Percentiles rank a stretch among this genome's conserved stretches.
phyloP scores from a whole-genome alignment of 2,888 invertebrate species.

The Andricus curvator region DNA sequence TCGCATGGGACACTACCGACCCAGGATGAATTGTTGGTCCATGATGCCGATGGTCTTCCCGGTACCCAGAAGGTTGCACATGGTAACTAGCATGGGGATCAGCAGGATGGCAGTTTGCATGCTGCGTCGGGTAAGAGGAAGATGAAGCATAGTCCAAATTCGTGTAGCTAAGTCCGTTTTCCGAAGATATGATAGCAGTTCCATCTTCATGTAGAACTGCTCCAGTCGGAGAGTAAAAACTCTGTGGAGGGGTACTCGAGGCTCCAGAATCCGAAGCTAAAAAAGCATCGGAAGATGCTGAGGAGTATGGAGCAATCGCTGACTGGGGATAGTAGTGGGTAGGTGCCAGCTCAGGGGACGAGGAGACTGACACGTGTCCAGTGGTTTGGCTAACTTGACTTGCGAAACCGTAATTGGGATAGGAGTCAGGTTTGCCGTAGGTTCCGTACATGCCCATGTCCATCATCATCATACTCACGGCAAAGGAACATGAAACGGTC shows the following conservation, averaged over 20 bases:
- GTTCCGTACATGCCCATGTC: slow-evolving; percentile 89
- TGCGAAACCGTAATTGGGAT: slow-evolving; percentile 72
- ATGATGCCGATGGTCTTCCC: slow-evolving; percentile 78
- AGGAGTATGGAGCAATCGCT: slow-evolving; percentile 74
- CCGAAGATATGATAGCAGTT: slow-evolving; percentile 88
- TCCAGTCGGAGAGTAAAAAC: slow-evolving; percentile 71
- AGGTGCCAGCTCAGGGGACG: slow-evolving; percentile 73
- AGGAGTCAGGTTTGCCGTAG: slow-evolving; percentile 76
- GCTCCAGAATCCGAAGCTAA: slow-evolving; percentile 66
- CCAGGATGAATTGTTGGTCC: slow-evolving; percentile 59
- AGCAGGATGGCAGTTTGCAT: slow-evolving; percentile 59
- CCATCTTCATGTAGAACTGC: slow-evolving; percentile 77
- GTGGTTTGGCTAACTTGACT: slow-evolving; percentile 65
- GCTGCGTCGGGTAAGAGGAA: slow-evolving; percentile 65
- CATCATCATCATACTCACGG: slow-evolving; percentile 86
- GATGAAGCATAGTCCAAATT: slow-evolving; percentile 88
- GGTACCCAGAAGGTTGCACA: slow-evolving; percentile 75
- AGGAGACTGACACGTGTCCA: slow-evolving; percentile 80
- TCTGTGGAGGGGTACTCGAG: slow-evolving; percentile 69
- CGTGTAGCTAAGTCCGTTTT: slow-evolving; percentile 93
- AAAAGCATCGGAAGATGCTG: slow-evolving; percentile 74
- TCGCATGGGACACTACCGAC: slow-evolving; percentile 61
- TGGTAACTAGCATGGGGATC: slow-evolving; percentile 78
- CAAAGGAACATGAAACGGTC: slow-evolving; percentile 68
- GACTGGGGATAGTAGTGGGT: slow-evolving; percentile 74